Conservation (phyloP, 1,140 invertebrate genomes). For the Tenebrio molitor region DNA sequence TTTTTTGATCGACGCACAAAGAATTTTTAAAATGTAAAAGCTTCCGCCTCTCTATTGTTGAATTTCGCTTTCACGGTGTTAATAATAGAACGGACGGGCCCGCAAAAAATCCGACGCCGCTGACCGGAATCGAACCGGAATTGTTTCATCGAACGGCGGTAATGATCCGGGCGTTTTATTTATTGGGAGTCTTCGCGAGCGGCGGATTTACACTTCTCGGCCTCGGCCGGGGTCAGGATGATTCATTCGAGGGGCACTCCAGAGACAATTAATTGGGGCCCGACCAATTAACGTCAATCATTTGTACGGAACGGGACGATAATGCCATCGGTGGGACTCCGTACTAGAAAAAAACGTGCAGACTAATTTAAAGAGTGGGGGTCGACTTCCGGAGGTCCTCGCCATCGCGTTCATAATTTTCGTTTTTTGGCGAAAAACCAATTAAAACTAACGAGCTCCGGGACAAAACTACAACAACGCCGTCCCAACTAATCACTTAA, state of each 20-base stretch:
- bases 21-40: constrained; percentile 9
- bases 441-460: constrained; percentile 26
- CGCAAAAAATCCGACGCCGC: neutral
- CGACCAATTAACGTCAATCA: neutral
- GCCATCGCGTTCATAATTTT: neutral
- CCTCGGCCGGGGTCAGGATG: neutral
- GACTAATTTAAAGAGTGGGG: too few relatives aligned
- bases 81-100: neutral
- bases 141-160: neutral
- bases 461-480: constrained; percentile 18
- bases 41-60: neutral
- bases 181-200: neutral
- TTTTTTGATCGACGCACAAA: neutral
- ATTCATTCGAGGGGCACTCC: neutral
- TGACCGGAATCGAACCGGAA: constrained; percentile 6
- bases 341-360: too few relatives aligned
- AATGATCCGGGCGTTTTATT: neutral
- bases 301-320: neutral
- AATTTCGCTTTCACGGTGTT: neutral
- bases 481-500: constrained; percentile 29
- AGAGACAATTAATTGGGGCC: neutral
- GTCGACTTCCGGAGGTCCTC: too few relatives aligned
- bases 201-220: too few relatives aligned
- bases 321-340: too few relatives aligned
- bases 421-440: constrained; percentile 10